phyloP scores from a whole-genome alignment of 1,140 invertebrate genomes.

The Sitophilus oryzae region DNA sequence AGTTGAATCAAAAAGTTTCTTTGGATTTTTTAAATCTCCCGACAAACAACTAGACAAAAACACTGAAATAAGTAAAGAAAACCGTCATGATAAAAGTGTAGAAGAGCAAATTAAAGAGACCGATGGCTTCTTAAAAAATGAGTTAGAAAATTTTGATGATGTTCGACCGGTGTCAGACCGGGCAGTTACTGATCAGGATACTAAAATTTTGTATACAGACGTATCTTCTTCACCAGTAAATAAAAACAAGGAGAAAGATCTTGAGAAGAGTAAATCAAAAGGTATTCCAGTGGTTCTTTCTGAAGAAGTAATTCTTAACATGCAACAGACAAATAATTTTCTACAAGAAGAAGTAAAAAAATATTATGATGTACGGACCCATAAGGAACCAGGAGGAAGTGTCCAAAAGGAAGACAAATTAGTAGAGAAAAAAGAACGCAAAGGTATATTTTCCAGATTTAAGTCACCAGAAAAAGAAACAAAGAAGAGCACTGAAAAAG shows the following conservation, averaged over 20 bases:
- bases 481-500: conserved; percentile 14
- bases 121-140: neutral
- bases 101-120: no score
- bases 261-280: conserved; percentile 1
- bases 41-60: neutral
- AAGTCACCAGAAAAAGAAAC: neutral
- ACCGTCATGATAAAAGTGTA: no score
- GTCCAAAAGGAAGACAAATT: no score
- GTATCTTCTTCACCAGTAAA: conserved; percentile 16
- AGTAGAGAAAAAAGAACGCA: no score
- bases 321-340: conserved; percentile 12
- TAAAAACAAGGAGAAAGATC: conserved; percentile 3
- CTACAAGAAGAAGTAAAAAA: conserved; percentile 8
- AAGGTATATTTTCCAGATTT: no score
- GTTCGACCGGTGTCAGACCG: neutral
- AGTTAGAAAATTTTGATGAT: neutral
- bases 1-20: neutral
- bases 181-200: neutral
- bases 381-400: neutral
- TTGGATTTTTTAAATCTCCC: neutral
- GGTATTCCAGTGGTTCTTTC: neutral
- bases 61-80: neutral
- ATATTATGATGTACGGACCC: conserved; percentile 13
- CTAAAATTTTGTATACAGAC: neutral
- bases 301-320: neutral